Evolutionary conservation across 2,888 invertebrate species (phyloP).

Genomic region (Dorcus parallelipipedus): DNA sequence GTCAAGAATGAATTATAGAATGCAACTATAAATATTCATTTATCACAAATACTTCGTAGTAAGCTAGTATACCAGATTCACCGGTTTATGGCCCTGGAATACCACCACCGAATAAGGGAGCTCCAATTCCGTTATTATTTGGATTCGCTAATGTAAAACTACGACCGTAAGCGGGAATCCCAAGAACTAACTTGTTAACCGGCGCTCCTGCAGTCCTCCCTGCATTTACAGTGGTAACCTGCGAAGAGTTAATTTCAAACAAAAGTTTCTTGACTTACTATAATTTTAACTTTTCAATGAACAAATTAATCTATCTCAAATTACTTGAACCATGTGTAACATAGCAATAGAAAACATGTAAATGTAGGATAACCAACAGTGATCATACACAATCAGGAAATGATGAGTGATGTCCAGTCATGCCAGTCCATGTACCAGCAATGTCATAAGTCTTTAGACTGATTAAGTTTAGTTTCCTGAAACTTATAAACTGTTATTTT

Average conservation of each 20-base stretch:
- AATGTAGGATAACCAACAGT: too few relatives aligned
- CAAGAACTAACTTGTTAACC: conserved; percentile 63
- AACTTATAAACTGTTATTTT: conserved; percentile 16
- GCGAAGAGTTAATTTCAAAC: neutral
- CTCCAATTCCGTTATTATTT: too few relatives aligned
- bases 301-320: too few relatives aligned
- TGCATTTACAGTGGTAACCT: conserved; percentile 41
- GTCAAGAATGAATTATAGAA: too few relatives aligned
- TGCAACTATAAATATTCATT: too few relatives aligned
- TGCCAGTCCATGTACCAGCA: conserved; percentile 62
- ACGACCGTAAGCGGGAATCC: conserved; percentile 68
- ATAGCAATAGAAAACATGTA: too few relatives aligned
- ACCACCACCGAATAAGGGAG: neutral
- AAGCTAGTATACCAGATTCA: conserved; percentile 34
- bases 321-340: too few relatives aligned
- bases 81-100: conserved; percentile 57
- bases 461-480: conserved; percentile 61
- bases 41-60: too few relatives aligned
- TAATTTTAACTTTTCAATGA: neutral
- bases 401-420: conserved; percentile 65
- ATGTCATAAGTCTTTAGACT: conserved; percentile 73
- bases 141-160: conserved; percentile 13
- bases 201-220: conserved; percentile 57
- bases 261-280: neutral
- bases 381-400: conserved; percentile 51